A percentile compares a stretch with the other conserved stretches of the same genome.
Evolutionary conservation across 2,797 vertebrate species (phyloP).

Genomic region (Ispidina lecontei): DNA sequence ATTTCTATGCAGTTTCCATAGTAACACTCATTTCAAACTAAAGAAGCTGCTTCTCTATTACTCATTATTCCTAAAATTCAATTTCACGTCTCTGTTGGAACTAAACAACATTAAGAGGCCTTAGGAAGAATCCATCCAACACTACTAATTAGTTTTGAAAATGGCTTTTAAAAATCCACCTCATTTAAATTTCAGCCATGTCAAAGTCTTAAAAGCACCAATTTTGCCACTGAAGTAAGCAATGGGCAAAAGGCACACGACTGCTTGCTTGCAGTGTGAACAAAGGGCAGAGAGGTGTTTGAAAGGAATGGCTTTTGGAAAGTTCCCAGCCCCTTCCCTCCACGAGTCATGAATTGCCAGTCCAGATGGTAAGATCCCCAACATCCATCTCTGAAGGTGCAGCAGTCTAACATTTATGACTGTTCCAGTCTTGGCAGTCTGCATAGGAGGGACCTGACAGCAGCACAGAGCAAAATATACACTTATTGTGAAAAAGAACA

Average conservation of each 20-base stretch:
- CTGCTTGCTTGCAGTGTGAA: constrained; percentile 17
- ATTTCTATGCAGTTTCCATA: constrained; percentile 78
- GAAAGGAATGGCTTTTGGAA: not conserved
- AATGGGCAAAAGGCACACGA: constrained; percentile 39
- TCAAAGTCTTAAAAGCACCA: constrained; percentile 62
- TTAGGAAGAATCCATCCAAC: constrained; percentile 67
- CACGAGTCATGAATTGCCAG: not conserved
- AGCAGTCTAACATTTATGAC: not conserved
- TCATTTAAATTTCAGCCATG: constrained; percentile 72
- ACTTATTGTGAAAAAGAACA: not conserved
- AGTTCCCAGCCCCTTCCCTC: not conserved
- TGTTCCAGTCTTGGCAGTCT: not conserved
- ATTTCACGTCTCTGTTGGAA: constrained; percentile 78
- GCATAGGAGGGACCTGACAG: not conserved
- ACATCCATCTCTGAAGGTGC: not conserved
- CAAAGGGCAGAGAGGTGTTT: not conserved
- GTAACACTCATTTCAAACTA: constrained; percentile 77
- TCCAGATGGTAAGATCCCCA: not conserved
- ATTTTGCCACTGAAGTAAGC: constrained; percentile 57
- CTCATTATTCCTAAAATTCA: constrained; percentile 82
- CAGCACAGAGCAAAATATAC: not conserved
- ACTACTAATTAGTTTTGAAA: constrained; percentile 80
- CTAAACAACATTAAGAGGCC: constrained; percentile 75
- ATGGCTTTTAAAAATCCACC: constrained; percentile 68
- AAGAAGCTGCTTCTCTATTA: constrained; percentile 75